Conservation (phyloP, 2,797 vertebrate species). For the Crax fasciolata region DNA sequence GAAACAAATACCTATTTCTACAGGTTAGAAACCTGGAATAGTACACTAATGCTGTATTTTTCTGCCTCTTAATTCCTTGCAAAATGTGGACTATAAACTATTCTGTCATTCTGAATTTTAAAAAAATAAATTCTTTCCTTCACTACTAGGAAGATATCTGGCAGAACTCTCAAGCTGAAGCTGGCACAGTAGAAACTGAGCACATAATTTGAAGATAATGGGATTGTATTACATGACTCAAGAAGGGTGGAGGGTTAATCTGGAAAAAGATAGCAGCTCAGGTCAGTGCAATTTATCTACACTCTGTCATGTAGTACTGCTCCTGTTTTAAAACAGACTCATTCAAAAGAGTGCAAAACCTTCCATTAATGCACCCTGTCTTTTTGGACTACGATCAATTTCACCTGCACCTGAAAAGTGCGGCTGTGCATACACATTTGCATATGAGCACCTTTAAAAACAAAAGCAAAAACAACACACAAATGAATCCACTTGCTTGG, state of each 20-base stretch:
- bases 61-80: neutral
- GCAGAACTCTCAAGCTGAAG: neutral
- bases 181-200: neutral
- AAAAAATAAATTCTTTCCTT: neutral
- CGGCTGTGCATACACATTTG: neutral
- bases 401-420: neutral
- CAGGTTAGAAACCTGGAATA: neutral
- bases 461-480: neutral
- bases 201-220: constrained; percentile 8
- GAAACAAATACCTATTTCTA: neutral
- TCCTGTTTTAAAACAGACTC: neutral
- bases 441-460: neutral
- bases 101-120: neutral
- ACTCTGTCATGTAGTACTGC: neutral
- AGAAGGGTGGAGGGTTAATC: neutral
- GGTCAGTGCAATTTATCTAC: constrained; percentile 13
- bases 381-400: neutral
- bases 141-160: neutral
- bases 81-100: neutral
- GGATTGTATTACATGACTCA: neutral
- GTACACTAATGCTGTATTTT: neutral
- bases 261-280: constrained; percentile 1
- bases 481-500: neutral
- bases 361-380: neutral
- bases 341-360: neutral